These are phyloP conservation scores for Scomber japonicus DNA, from an alignment of 2,113 vertebrate species.

Conservation along the genomic window DNA sequence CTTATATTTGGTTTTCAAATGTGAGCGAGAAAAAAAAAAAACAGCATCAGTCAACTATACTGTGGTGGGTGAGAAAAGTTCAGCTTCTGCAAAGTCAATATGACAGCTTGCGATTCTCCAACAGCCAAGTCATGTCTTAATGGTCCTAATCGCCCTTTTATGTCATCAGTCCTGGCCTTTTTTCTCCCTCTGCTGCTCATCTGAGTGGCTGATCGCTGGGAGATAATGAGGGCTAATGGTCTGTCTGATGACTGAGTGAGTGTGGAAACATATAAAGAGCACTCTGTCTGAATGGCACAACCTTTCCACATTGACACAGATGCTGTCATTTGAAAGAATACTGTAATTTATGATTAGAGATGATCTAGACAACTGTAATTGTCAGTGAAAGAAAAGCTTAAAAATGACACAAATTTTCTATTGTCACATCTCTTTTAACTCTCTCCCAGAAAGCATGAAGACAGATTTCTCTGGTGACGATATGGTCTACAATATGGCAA, in stretches of 20 bases:
- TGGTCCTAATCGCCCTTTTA: slow-evolving; percentile 34
- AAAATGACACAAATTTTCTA: not conserved
- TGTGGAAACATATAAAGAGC: slow-evolving; percentile 14
- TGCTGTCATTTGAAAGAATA: slow-evolving; percentile 7
- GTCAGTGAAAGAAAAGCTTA: not conserved
- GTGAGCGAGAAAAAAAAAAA: not conserved
- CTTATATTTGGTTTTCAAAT: not conserved
- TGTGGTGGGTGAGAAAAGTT: slow-evolving; percentile 13
- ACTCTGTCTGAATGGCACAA: not conserved
- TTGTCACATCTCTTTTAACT: not conserved
- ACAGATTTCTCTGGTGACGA: not conserved
- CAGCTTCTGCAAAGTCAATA: not conserved
- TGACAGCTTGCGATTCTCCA: slow-evolving; percentile 16
- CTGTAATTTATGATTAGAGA: not conserved
- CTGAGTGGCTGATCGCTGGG: not conserved
- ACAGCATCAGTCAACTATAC: slow-evolving; percentile 4
- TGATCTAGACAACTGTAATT: not conserved
- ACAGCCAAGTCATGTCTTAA: slow-evolving; percentile 32
- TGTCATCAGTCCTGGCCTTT: slow-evolving; percentile 19
- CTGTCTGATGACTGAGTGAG: slow-evolving; percentile 31
- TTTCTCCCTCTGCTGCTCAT: slow-evolving; percentile 4
- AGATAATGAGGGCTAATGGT: slow-evolving; percentile 45
- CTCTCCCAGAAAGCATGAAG: not conserved
- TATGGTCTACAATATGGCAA: too few species aligned
- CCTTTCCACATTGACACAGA: slow-evolving; percentile 3